phyloP scores from a whole-genome alignment of 2,113 vertebrate genomes.

The Tiliqua scincoides region DNA sequence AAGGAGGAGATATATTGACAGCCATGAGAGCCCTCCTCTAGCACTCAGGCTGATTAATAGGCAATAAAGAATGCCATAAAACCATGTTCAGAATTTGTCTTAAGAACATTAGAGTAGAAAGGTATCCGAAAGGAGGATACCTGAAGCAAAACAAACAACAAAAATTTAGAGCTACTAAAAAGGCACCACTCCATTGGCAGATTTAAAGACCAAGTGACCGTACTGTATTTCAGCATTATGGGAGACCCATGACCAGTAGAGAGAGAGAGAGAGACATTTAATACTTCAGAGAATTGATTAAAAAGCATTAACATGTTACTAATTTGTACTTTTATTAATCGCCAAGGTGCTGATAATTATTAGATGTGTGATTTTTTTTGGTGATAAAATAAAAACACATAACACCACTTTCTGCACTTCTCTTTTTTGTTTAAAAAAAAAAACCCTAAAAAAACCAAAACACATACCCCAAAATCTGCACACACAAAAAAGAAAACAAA shows the following conservation, averaged over 20 bases:
- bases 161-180: constrained; percentile 27
- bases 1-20: constrained; percentile 50
- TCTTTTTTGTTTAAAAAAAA: too few species aligned
- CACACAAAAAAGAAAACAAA: too few species aligned
- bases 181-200: constrained; percentile 16
- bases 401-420: too few species aligned
- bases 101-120: constrained; percentile 19
- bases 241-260: neutral
- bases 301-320: neutral
- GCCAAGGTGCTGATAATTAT: neutral
- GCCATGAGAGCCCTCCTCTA: constrained; percentile 38
- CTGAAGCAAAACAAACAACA: constrained; percentile 26
- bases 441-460: too few species aligned
- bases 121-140: constrained; percentile 10
- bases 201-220: constrained; percentile 22
- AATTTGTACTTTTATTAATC: constrained; percentile 25
- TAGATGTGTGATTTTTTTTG: too few species aligned
- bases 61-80: constrained; percentile 49
- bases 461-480: too few species aligned
- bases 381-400: too few species aligned
- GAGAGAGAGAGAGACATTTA: neutral
- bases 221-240: constrained; percentile 9
- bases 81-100: constrained; percentile 44
- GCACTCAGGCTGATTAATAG: constrained; percentile 46
- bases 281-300: neutral